Base-by-base conservation (phyloP, 1,140 invertebrate species). In the Drosophila orena region DNA sequence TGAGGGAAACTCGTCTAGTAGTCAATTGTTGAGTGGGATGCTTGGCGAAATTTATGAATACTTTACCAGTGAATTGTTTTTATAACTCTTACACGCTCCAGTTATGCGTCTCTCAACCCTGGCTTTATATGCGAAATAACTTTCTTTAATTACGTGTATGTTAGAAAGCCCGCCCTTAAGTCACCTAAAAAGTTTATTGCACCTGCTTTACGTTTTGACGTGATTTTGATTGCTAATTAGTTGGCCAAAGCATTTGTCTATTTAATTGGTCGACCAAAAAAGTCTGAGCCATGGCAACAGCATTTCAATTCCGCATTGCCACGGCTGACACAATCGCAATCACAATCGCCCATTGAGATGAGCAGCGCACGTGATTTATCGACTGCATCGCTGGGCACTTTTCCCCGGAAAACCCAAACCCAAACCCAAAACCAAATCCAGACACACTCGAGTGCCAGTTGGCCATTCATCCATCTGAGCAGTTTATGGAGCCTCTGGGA, bases 341-440 rank as follows among this genome's bases (percentile, higher is more conserved):
- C 61, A 6, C 24, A 46, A 66, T 66, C 40, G 30, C 24, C 24
- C 11, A 15, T 44, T 35, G 50, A 64, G 66, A 66, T 68, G 66
- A 69, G 42, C 35, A 11, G 24, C 14, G 66, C 35, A 70, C 68
- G 68, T 70, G 68, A 42, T 70, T 70, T 70, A 70, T 70, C 68
- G 64, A 70, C 68, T 70, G 52, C 64, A 70, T 70, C 64, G 66
- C 24, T n/a, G 7, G 40, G 14, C 40, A 37, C 20, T n/a, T 15
- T 37, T 37, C 57, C 14, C 22, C 38, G 10, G 40, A 53, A 68
- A 53, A 22, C 20, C 20, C 37, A 65, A 53, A 22, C 20, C 20
- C 37, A 65, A 60, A 44, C 38, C 14, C 22, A 24, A 27, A 37
- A 20, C 37, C 40, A 50, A 65, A n/a, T 65, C 44, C 44, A 49